Evolutionary conservation across 2,888 invertebrate genomes (phyloP), one percentile per base, ranked within the genome.

Genomic region (Xanthorhoe designata): DNA sequence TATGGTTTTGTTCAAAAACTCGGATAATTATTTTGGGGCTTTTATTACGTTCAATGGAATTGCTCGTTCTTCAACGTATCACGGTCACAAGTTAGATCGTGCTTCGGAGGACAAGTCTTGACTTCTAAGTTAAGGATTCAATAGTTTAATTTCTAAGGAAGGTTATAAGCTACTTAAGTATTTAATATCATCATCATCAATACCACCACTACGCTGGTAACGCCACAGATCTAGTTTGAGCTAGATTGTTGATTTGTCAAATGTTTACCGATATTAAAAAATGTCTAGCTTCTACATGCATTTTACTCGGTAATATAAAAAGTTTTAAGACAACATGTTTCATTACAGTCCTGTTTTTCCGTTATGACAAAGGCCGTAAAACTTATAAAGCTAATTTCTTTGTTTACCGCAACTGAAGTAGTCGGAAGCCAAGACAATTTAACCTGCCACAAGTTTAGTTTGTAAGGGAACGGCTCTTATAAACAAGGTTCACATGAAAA

Each of bases 341-440:
- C 35, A 62, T 52, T 52, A 52, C 15, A 2, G 42, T n/a, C 9
- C 38, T 42, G 9, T 42, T 19, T 57, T 18, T 13, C 18, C 10
- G 8, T 49, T 56, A 55, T 45, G 45, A 53, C 52, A 49, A 59
- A 58, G n/a, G 24, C 18, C 35, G 19, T 56, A 45, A 66, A 62
- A 62, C 35, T 42, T 52, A 47, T 47, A 59, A 56, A 63, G 29
- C 49, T 67, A 63, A 63, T 67, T 56, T 52, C 62, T 63, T 62
- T 67, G 63, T 67, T 67, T 63, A 63, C 51, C 24, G 55, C 50
- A 35, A 52, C 55, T 59, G 59, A 59, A 59, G 19, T 19, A 50
- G 51, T 38, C n/a, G 55, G 51, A 62, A 60, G 67, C 47, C 58
- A 52, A 35, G 51, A 24, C 55, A 63, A 60, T 63, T 66, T 49